These are phyloP conservation scores for Oreochromis tanganicae DNA, from an alignment of 2,113 vertebrate species.

Conservation along the genomic window DNA sequence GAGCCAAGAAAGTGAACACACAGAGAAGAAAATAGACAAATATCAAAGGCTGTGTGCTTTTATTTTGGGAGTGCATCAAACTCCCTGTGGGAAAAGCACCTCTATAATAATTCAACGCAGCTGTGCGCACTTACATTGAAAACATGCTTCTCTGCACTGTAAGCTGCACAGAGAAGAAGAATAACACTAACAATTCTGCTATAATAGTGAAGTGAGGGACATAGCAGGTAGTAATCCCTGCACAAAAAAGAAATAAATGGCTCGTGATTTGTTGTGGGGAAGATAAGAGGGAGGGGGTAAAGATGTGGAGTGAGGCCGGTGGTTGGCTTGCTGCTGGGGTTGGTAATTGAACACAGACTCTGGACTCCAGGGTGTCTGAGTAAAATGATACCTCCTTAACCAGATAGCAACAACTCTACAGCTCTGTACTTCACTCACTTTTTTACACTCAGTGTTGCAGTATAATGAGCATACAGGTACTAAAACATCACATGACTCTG, in stretches of 20 bases:
- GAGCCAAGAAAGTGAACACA: background rate
- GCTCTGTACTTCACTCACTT: background rate
- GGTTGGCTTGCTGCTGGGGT: background rate
- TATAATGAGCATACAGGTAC: background rate
- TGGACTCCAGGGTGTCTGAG: background rate
- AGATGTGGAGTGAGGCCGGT: background rate
- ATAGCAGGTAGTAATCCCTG: conserved; percentile 11
- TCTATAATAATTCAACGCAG: background rate
- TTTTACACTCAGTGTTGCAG: background rate
- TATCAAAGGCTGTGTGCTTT: background rate
- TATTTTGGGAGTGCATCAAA: conserved; percentile 11
- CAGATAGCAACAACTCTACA: background rate
- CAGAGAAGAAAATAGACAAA: background rate
- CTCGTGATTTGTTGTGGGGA: conserved; percentile 17
- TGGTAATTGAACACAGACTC: conserved; percentile 44
- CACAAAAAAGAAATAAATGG: conserved; percentile 16
- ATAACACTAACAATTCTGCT: conserved; percentile 5
- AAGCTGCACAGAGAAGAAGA: background rate
- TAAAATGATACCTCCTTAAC: background rate
- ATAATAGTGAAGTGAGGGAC: conserved; percentile 1
- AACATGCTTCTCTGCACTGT: background rate
- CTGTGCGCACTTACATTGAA: conserved; percentile 6
- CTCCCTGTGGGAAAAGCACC: background rate
- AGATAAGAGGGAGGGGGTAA: background rate
- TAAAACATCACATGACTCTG: background rate